A percentile compares a stretch with the other conserved stretches of the same genome.
Evolutionary conservation across 2,113 vertebrate species (phyloP).

Genomic region (Caranx ignobilis): DNA sequence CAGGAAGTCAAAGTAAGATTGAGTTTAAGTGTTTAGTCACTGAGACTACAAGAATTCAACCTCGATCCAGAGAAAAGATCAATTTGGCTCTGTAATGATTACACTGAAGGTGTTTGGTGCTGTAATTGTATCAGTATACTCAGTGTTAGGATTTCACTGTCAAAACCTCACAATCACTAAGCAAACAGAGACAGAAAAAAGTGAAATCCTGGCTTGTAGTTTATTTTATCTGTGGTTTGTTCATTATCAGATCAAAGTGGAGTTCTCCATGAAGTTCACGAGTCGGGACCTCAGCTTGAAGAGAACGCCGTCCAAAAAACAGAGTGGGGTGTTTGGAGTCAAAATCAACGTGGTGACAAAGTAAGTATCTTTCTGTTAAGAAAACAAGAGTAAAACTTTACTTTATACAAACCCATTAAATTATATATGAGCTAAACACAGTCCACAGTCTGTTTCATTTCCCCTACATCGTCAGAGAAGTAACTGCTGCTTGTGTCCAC

Average conservation of each 20-base stretch:
- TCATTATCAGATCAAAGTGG: slow-evolving; percentile 94
- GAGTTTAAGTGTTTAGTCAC: neutral
- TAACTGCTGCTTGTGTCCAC: slow-evolving; percentile 2
- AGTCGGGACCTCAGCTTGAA: slow-evolving; percentile 98
- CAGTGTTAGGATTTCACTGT: neutral
- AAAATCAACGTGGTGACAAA: slow-evolving; percentile 99
- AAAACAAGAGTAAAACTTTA: neutral
- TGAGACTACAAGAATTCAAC: neutral
- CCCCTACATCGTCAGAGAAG: neutral
- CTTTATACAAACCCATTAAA: too few relatives aligned
- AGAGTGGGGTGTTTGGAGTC: slow-evolving; percentile 97
- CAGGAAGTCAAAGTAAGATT: neutral
- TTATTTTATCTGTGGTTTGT: slow-evolving; percentile 26
- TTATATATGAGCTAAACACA: too few relatives aligned
- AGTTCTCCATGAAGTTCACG: slow-evolving; percentile 99
- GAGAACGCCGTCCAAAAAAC: slow-evolving; percentile 97
- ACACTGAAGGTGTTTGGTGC: neutral
- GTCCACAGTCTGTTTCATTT: neutral
- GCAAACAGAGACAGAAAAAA: neutral
- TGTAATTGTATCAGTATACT: neutral
- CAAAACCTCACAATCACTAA: neutral
- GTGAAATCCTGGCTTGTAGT: neutral
- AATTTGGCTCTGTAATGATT: neutral
- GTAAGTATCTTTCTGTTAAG: slow-evolving; percentile 74
- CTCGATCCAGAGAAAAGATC: too few relatives aligned